These are phyloP conservation scores for Drosophila hamatofila DNA, from an alignment of 2,888 invertebrate genomes.

Conservation along the genomic window DNA sequence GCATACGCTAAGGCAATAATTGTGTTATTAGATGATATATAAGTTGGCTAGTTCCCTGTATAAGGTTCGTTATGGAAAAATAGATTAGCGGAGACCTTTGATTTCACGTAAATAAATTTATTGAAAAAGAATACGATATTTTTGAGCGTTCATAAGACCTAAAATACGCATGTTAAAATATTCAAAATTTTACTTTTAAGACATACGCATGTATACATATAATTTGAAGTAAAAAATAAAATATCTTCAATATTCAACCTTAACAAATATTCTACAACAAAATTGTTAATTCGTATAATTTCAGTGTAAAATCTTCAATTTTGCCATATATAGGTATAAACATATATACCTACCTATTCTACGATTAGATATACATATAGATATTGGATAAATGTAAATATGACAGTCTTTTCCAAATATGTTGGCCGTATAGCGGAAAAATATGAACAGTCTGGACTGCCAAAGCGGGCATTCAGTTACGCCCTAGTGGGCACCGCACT, in stretches of 20 bases:
- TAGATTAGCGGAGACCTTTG: constrained; percentile 5
- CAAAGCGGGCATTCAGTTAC: constrained; percentile 87
- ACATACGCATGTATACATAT: too few relatives aligned
- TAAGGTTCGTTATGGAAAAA: neutral
- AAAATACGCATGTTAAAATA: neutral
- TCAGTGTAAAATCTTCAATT: neutral
- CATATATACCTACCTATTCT: too few relatives aligned
- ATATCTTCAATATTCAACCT: too few relatives aligned
- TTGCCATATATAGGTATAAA: neutral
- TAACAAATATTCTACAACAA: too few relatives aligned
- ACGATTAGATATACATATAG: neutral
- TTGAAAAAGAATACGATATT: neutral
- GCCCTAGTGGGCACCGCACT: constrained; percentile 88
- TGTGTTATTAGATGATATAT: neutral
- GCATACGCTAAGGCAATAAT: constrained; percentile 9
- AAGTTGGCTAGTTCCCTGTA: neutral
- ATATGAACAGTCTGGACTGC: constrained; percentile 86
- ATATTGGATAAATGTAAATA: constrained; percentile 40
- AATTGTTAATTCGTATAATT: neutral
- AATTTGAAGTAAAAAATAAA: too few relatives aligned
- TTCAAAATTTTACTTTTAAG: too few relatives aligned
- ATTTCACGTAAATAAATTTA: neutral
- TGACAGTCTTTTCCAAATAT: constrained; percentile 87
- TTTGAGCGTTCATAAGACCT: neutral
- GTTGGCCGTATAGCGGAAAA: constrained; percentile 87